These are phyloP conservation scores for Mesembrinibis cayennensis DNA, from an alignment of 2,113 vertebrate species.

Conservation along the genomic window DNA sequence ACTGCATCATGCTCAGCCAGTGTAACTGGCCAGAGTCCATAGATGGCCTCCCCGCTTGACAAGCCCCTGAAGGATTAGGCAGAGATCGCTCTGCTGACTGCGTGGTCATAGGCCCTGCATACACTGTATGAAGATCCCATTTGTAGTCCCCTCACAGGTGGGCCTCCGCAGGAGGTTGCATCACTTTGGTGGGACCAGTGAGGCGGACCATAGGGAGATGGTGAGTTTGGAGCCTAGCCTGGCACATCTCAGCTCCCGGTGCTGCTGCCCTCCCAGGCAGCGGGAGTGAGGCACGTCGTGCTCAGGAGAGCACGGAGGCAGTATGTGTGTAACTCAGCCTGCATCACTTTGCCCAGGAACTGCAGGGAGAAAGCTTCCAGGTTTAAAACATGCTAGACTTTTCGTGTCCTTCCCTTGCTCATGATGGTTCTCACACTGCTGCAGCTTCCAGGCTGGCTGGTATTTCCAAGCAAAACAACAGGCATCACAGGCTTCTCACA, in stretches of 20 bases:
- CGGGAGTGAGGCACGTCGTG: neutral
- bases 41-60: neutral
- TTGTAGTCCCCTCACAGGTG: neutral
- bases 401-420: neutral
- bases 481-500: neutral
- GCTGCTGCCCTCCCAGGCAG: neutral
- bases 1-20: neutral
- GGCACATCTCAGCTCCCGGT: too few species aligned
- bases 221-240: neutral
- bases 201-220: neutral
- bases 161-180: neutral
- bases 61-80: neutral
- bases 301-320: neutral
- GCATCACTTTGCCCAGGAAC: neutral
- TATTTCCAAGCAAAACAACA: neutral
- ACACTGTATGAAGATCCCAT: neutral
- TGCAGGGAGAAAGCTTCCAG: neutral
- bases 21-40: neutral
- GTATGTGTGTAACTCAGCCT: neutral
- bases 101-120: neutral
- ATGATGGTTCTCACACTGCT: neutral
- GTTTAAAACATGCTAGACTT: neutral
- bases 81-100: neutral
- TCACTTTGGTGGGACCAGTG: neutral
- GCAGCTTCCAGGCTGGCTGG: neutral